Percentiles rank a stretch among this genome's conserved stretches.
These are phyloP conservation scores for Enteromius anoplus DNA, from an alignment of 2,797 vertebrate species.

Conservation along the genomic window DNA sequence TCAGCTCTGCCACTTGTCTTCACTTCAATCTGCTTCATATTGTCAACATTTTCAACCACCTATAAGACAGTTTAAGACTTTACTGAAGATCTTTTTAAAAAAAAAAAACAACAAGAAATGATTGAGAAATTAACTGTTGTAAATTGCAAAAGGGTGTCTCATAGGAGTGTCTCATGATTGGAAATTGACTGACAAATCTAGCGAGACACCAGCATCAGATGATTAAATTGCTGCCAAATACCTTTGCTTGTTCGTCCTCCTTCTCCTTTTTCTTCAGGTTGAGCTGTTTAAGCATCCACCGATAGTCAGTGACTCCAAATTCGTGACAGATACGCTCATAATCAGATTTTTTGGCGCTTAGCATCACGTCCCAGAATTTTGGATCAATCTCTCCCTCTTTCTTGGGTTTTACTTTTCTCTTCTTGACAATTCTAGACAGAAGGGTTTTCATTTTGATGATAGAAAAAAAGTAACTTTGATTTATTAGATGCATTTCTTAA, in stretches of 20 bases:
- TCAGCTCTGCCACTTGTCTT: constrained; percentile 79
- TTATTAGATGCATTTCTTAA: background rate
- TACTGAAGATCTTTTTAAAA: background rate
- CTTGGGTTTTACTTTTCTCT: constrained; percentile 70
- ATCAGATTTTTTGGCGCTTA: constrained; percentile 82
- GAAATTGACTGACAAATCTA: background rate
- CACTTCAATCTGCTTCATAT: constrained; percentile 82
- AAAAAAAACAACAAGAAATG: background rate
- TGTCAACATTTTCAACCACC: constrained; percentile 78
- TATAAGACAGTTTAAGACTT: constrained; percentile 55
- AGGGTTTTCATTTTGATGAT: background rate
- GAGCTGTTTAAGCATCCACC: constrained; percentile 88
- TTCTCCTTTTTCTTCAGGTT: constrained; percentile 81
- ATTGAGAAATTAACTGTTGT: background rate
- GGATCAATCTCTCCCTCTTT: constrained; percentile 80
- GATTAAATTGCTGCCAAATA: constrained; percentile 60
- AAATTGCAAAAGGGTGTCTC: background rate
- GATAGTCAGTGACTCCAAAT: constrained; percentile 89
- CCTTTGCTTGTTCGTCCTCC: constrained; percentile 82
- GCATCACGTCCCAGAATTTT: constrained; percentile 85
- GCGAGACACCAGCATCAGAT: background rate
- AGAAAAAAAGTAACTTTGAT: background rate
- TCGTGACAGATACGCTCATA: constrained; percentile 89
- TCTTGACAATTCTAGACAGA: constrained; percentile 63
- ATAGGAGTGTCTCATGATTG: background rate